Evolutionary conservation across 2,888 invertebrate genomes (phyloP).

Genomic region (Empis livida): DNA sequence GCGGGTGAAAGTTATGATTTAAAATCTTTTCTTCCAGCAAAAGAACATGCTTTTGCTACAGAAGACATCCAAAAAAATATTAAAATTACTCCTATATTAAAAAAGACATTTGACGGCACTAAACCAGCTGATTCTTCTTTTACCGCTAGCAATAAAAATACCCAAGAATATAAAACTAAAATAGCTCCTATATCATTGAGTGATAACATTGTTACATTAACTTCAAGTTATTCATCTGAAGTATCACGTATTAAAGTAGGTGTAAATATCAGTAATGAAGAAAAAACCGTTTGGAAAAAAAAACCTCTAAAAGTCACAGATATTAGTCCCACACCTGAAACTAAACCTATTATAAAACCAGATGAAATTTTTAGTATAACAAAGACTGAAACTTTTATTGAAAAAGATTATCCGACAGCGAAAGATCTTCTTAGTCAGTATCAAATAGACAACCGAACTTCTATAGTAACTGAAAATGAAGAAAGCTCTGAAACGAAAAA

Average conservation of each 20-base stretch:
- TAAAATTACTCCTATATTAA: neutral
- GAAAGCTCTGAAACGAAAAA: too few relatives aligned
- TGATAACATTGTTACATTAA: conserved; percentile 6
- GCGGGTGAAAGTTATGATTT: neutral
- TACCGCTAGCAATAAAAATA: neutral
- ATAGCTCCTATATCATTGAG: neutral
- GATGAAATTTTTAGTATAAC: neutral
- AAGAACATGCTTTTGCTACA: conserved; percentile 12
- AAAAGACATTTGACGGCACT: neutral
- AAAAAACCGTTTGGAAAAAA: conserved; percentile 4
- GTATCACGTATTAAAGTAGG: conserved; percentile 3
- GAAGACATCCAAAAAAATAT: conserved; percentile 5
- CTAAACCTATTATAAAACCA: neutral
- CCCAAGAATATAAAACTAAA: neutral
- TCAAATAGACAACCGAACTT: neutral
- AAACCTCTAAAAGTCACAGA: neutral
- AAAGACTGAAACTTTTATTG: conserved; percentile 1
- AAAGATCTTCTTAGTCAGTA: neutral
- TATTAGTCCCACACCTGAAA: neutral
- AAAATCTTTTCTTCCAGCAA: conserved; percentile 10
- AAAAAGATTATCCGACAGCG: neutral
- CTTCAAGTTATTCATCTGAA: conserved; percentile 4
- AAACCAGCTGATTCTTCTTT: neutral
- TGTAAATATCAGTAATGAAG: conserved; percentile 3
- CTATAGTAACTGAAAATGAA: too few relatives aligned